Evolutionary conservation across 1,140 invertebrate species (phyloP), one percentile per base, ranked within the genome.

Genomic region (Orussus abietinus): DNA sequence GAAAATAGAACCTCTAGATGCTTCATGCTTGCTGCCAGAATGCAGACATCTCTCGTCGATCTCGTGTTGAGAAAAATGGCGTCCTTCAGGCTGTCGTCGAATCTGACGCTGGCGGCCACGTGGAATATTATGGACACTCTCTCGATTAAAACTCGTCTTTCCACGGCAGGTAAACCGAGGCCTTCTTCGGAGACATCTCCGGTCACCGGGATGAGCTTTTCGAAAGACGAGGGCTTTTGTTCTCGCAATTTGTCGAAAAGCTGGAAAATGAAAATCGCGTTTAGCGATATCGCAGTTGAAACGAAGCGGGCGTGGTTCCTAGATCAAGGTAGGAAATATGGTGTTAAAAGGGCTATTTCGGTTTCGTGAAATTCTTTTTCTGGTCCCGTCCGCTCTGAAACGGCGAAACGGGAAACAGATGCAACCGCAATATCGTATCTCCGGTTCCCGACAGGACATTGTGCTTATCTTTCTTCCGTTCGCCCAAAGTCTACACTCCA

Each of bases 51-150:
- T 32, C 78, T 75, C 0, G 84, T 85, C 1, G 84, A 84, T 25
- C 79, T 66, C 0, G 82, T 74, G 45, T 90, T 90, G 45, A 81
- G 63, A 1, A 80, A 66, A 2, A 83, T 72, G 0, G 86, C 81
- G 6, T 75, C 55, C 56, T 80, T 83, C 5, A 97, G 62, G 4
- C 80, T 74, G 62, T 96, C 93, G 59, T 96, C 88, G 64, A 97
- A 96, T 59, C 87, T 87, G 29, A 98, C 86, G 41, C 89, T 96
- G 1, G 96, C 95, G 1, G 95, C 96, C 1, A 86, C 86, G 60
- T 98, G 93, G 66, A 94, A 96, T 4, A 98, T 81, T 9, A 98
- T 74, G 2, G 85, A 83, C 0, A 96, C 85, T 55, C 83, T 78
- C 2, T 85, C 76, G 3, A 75, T 72, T 1, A 96, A 59, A 1